Percentiles rank a stretch among this genome's conserved stretches.
These are phyloP conservation scores for Notothenia rossii DNA, from an alignment of 2,113 vertebrate genomes.

Conservation along the genomic window DNA sequence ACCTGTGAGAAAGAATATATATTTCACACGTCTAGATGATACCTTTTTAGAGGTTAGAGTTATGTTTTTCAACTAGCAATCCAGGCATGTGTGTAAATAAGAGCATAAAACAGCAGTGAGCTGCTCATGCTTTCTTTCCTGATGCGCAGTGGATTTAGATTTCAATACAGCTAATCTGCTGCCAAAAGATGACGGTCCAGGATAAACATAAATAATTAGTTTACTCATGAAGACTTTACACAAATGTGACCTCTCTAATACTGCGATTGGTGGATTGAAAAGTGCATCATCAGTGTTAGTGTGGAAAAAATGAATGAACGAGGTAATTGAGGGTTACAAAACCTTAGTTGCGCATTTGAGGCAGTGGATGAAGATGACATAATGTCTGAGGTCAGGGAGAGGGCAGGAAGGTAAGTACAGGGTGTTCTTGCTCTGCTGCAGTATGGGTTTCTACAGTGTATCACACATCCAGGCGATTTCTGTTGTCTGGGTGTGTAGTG, in stretches of 20 bases:
- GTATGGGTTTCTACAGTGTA: not conserved
- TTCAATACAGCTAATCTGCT: conserved; percentile 12
- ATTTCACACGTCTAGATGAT: not conserved
- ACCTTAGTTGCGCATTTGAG: conserved; percentile 10
- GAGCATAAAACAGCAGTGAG: conserved; percentile 34
- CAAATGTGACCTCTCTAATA: not conserved
- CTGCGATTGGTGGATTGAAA: conserved; percentile 7
- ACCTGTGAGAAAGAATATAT: not conserved
- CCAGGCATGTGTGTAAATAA: conserved; percentile 19
- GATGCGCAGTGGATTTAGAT: not conserved
- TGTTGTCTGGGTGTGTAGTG: conserved; percentile 6
- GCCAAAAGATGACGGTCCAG: not conserved
- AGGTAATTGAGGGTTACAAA: conserved; percentile 30
- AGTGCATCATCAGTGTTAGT: not conserved
- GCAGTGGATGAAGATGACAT: conserved; percentile 28
- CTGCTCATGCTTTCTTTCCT: conserved; percentile 1
- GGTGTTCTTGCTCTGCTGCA: not conserved
- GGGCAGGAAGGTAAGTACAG: conserved; percentile 20
- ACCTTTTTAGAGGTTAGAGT: conserved; percentile 1
- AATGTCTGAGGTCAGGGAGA: conserved; percentile 36
- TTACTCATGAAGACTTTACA: not conserved
- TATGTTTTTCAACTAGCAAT: not conserved
- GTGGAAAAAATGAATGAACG: not conserved
- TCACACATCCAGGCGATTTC: conserved; percentile 4
- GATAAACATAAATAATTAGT: not conserved